Conservation (phyloP, 2,888 invertebrate species). For the Heliconius erato region DNA sequence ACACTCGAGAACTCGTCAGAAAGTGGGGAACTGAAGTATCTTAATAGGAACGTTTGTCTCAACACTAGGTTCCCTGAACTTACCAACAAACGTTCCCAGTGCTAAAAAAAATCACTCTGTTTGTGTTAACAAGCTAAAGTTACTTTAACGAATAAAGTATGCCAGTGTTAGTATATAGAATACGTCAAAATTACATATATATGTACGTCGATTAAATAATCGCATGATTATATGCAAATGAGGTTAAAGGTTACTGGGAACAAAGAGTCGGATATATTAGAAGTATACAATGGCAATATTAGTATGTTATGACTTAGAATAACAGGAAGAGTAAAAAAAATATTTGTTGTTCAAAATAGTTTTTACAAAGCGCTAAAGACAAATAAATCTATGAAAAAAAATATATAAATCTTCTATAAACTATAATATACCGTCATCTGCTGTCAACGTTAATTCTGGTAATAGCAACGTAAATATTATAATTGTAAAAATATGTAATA, state of each 20-base stretch:
- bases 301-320: constrained; percentile 2
- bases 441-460: not conserved
- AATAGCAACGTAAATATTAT: not conserved
- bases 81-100: too few species aligned
- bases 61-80: too few species aligned
- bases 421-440: not conserved
- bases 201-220: not conserved
- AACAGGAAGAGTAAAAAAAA: too few species aligned
- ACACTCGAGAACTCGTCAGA: too few species aligned
- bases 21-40: too few species aligned
- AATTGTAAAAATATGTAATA: not conserved
- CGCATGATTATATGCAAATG: constrained; percentile 25
- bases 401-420: not conserved
- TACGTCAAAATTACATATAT: not conserved
- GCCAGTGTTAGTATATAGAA: not conserved
- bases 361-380: too few species aligned
- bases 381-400: too few species aligned
- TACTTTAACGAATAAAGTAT: not conserved
- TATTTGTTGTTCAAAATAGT: too few species aligned
- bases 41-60: too few species aligned
- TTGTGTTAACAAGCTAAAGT: too few species aligned
- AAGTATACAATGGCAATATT: constrained; percentile 1
- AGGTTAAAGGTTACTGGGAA: constrained; percentile 18
- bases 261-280: constrained; percentile 1
- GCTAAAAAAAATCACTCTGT: too few species aligned